Percentiles rank a stretch among this genome's conserved stretches.
These are phyloP conservation scores for Isichthys henryi DNA, from an alignment of 2,113 vertebrate genomes.

Conservation along the genomic window DNA sequence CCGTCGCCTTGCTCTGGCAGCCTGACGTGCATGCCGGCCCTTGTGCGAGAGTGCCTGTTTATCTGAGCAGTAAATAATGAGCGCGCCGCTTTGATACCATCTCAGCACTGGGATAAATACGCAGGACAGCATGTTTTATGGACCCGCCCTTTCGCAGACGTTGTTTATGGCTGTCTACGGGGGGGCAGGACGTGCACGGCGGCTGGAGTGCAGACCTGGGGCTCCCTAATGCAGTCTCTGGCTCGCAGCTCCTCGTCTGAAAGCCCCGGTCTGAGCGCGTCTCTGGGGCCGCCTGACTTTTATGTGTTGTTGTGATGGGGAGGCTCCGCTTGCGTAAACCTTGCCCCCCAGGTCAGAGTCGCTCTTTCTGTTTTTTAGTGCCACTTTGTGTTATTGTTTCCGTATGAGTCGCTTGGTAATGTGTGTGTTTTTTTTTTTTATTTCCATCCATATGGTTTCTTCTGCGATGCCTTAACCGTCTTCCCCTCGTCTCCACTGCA, in stretches of 20 bases:
- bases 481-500: conserved; percentile 41
- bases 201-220: not conserved
- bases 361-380: not conserved
- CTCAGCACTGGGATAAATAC: conserved; percentile 39
- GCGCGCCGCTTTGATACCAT: conserved; percentile 47
- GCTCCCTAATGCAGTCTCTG: conserved; percentile 20
- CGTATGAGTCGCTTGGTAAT: not conserved
- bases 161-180: conserved; percentile 57
- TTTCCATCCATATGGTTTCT: not conserved
- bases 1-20: not conserved
- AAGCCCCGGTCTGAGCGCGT: not conserved
- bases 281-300: not conserved
- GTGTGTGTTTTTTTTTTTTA: not conserved
- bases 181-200: conserved; percentile 26
- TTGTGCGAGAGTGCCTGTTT: conserved; percentile 42
- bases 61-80: conserved; percentile 50
- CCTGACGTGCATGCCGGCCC: conserved; percentile 33
- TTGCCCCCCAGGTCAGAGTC: not conserved
- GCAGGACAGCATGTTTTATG: conserved; percentile 41
- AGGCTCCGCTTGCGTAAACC: not conserved
- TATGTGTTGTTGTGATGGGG: conserved; percentile 10
- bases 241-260: not conserved
- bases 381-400: not conserved
- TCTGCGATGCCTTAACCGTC: not conserved
- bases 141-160: conserved; percentile 28